These are phyloP conservation scores for Latrodectus elegans DNA, from an alignment of 2,888 invertebrate species.

Conservation along the genomic window DNA sequence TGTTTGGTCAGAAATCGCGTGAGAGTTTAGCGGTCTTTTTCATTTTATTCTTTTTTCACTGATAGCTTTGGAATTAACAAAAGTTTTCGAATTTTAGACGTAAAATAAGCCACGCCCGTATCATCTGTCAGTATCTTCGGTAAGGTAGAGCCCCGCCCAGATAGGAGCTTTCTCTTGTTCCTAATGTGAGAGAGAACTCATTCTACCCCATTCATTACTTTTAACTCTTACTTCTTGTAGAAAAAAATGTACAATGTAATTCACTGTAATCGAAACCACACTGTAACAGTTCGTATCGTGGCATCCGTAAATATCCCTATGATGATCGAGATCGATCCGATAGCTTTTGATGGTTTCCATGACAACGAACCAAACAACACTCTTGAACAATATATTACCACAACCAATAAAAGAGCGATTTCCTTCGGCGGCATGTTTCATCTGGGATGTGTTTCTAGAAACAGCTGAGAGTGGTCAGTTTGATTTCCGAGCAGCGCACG, in stretches of 20 bases:
- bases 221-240: too few relatives aligned
- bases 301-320: conserved; percentile 66
- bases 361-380: conserved; percentile 68
- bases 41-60: too few relatives aligned
- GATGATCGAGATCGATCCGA: conserved; percentile 66
- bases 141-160: too few relatives aligned
- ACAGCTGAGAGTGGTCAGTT: conserved; percentile 33
- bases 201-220: too few relatives aligned
- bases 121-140: conserved; percentile 12
- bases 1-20: too few relatives aligned
- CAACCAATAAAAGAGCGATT: conserved; percentile 67
- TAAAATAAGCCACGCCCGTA: conserved; percentile 44
- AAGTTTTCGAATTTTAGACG: too few relatives aligned
- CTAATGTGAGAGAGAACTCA: too few relatives aligned
- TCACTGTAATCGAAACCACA: too few relatives aligned
- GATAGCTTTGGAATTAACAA: too few relatives aligned
- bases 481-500: conserved; percentile 25
- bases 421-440: conserved; percentile 45
- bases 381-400: conserved; percentile 58
- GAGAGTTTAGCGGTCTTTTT: too few relatives aligned
- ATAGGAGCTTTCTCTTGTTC: too few relatives aligned
- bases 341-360: conserved; percentile 66
- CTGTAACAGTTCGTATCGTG: conserved; percentile 12
- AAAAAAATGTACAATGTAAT: too few relatives aligned
- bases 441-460: conserved; percentile 56